Base-by-base conservation (phyloP, 2,113 vertebrate species). In the Plecotus auritus region DNA sequence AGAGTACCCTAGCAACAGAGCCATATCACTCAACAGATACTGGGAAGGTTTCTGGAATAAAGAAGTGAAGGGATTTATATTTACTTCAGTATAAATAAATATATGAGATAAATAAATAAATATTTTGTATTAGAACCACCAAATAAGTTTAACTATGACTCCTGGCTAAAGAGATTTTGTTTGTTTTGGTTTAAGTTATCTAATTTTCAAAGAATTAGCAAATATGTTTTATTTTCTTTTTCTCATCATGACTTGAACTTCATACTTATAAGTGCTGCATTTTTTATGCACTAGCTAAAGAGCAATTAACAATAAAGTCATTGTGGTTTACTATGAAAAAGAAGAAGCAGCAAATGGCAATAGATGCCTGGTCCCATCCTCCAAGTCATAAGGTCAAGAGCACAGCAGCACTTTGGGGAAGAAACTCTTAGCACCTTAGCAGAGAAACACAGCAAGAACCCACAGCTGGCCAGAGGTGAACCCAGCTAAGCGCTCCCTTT, bases 401-500 rank as follows among this genome's bases (percentile, higher is more conserved):
- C 7, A 13, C n/a, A 64, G 11, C 5, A 2, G 35, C 6, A 18
- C 32, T 51, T 64, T 32, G 45, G 10, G 72, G 69, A n/a, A 90
- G 37, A 89, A 77, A 37, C 45, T 95, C 70, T 86, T 18, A 85
- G 82, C 88, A 49, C 11, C 28, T 74, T 28, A 81, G 45, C 28
- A 11, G 47, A 82, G 37, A 47, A 54, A 35, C 47, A 35, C 56
- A 54, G 61, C 54, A 10, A 49, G 88, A 56, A 4, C 28, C 18
- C 61, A 74, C 14, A 23, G 20, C 54, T 82, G 40, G 6, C 45
- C 77, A 2, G 0, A 56, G 64, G 28, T 4, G 67, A 95, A 90
- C 87, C 59, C 85, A 74, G 66, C 92, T 47, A 45, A 97, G 89
- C 69, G 80, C 95, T 40, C n/a, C 94, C 51, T 8, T 22, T 78